phyloP scores from a whole-genome alignment of 2,797 vertebrate species.

The Oophaga sylvatica region DNA sequence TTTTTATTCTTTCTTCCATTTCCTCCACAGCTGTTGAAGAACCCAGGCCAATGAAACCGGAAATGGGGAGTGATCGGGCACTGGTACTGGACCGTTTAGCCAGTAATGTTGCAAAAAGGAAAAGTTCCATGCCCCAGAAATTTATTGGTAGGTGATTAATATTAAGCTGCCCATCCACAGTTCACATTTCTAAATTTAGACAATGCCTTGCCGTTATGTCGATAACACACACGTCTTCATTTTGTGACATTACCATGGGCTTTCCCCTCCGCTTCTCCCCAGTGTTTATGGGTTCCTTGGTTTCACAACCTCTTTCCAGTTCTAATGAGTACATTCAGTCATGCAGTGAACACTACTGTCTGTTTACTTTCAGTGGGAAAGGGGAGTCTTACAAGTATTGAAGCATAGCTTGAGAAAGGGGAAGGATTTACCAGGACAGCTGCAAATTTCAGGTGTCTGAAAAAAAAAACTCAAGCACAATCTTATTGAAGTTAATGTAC shows the following conservation, averaged over 20 bases:
- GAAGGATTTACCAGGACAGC: slow-evolving; percentile 40
- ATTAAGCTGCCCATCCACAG: background rate
- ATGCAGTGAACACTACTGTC: background rate
- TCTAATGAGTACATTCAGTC: background rate
- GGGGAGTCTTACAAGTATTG: slow-evolving; percentile 18
- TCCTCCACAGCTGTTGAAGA: slow-evolving; percentile 75
- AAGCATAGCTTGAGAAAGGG: slow-evolving; percentile 45
- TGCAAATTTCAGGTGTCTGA: slow-evolving; percentile 16
- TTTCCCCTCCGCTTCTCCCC: background rate
- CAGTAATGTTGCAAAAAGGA: slow-evolving; percentile 94
- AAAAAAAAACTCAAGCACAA: background rate
- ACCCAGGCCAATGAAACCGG: slow-evolving; percentile 79
- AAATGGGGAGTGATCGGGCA: slow-evolving; percentile 89
- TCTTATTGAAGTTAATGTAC: background rate
- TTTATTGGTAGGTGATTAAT: slow-evolving; percentile 87
- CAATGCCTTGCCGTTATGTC: background rate
- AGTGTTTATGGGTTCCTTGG: background rate
- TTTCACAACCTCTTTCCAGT: slow-evolving; percentile 56
- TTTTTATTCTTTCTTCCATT: slow-evolving; percentile 56
- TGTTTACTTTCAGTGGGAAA: background rate
- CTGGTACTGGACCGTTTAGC: slow-evolving; percentile 91
- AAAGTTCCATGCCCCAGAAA: slow-evolving; percentile 96
- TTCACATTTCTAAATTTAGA: background rate
- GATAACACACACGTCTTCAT: background rate
- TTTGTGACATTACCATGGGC: background rate